Conservation (phyloP, 2,888 invertebrate genomes). For the Hecatera dysodea region DNA sequence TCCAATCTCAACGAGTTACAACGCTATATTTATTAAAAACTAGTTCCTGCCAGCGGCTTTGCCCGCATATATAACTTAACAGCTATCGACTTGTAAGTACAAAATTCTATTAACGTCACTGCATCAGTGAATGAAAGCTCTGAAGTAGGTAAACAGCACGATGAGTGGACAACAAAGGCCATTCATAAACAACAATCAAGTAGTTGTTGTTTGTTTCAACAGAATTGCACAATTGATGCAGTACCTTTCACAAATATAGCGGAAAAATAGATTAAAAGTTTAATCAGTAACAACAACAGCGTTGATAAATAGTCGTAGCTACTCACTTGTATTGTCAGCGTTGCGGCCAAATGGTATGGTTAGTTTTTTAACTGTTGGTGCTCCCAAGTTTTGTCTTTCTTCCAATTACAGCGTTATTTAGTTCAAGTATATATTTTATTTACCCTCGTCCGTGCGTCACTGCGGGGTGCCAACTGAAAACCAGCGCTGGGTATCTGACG, state of each 20-base stretch:
- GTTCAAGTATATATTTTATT: no score
- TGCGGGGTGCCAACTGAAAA: no score
- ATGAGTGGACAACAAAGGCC: conserved; percentile 32
- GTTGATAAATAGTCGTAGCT: background rate
- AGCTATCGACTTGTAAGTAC: background rate
- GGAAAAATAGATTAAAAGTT: conserved; percentile 16
- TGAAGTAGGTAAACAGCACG: conserved; percentile 23
- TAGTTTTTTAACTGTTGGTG: background rate
- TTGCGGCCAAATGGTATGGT: background rate
- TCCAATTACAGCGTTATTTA: background rate
- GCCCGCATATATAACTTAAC: no score
- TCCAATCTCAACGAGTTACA: no score
- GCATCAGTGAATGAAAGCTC: conserved; percentile 12
- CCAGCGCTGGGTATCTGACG: no score
- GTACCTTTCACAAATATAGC: background rate
- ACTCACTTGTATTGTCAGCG: background rate
- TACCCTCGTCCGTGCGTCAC: no score
- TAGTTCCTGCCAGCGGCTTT: no score
- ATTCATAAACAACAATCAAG: conserved; percentile 32
- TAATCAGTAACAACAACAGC: conserved; percentile 17
- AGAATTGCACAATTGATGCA: conserved; percentile 9
- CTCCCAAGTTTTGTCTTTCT: background rate
- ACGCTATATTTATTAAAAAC: no score
- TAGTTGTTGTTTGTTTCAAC: conserved; percentile 21
- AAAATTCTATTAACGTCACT: background rate